A percentile compares a stretch with the other conserved stretches of the same genome.
These are phyloP conservation scores for Bombyx mandarina DNA, from an alignment of 1,140 invertebrate species.

Conservation along the genomic window DNA sequence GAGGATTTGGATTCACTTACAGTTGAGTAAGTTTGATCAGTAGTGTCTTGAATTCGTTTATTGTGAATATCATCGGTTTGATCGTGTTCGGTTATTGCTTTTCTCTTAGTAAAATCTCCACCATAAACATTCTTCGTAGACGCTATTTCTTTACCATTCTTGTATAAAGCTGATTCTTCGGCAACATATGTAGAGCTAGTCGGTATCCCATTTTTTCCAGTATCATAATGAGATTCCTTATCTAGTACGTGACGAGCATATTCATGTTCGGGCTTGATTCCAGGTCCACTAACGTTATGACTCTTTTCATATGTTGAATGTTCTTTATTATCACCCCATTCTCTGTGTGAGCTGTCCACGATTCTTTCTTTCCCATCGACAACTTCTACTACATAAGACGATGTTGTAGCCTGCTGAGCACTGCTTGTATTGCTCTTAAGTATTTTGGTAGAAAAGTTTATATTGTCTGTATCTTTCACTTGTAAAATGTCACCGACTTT, in stretches of 20 bases:
- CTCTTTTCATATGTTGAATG: constrained; percentile 67
- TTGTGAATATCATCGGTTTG: constrained; percentile 29
- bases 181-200: constrained; percentile 48
- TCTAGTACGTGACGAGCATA: constrained; percentile 69
- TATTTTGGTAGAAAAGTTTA: constrained; percentile 60
- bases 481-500: constrained; percentile 59
- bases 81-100: constrained; percentile 46
- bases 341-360: constrained; percentile 70
- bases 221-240: constrained; percentile 70
- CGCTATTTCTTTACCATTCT: constrained; percentile 59
- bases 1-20: constrained; percentile 24
- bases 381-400: constrained; percentile 71
- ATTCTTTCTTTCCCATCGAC: constrained; percentile 73
- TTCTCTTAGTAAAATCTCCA: constrained; percentile 54
- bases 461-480: constrained; percentile 42
- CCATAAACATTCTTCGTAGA: constrained; percentile 51
- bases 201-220: constrained; percentile 66
- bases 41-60: constrained; percentile 32
- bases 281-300: constrained; percentile 61
- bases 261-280: constrained; percentile 68
- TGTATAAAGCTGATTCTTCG: constrained; percentile 57
- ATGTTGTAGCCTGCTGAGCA: constrained; percentile 67
- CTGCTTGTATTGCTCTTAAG: constrained; percentile 62
- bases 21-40: constrained; percentile 31
- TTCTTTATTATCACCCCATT: constrained; percentile 70